Evolutionary conservation across 2,888 invertebrate species (phyloP), one percentile per base, ranked within the genome.

Genomic region (Drosophila incognita): DNA sequence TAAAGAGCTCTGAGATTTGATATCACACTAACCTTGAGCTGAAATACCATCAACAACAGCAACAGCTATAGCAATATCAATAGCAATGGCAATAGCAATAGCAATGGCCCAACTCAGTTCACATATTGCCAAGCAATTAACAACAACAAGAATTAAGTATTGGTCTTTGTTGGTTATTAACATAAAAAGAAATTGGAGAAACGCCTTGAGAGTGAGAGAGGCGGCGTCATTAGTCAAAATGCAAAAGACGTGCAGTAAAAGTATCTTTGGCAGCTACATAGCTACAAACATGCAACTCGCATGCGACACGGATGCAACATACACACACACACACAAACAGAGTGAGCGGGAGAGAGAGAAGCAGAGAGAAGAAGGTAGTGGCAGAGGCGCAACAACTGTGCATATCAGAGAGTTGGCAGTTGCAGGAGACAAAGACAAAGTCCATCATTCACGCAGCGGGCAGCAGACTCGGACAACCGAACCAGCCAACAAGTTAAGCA

Each of bases 361-460:
- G 27, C 27, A 27, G 24, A 18, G 53, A 33, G 38, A 29, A 15
- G n/a, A n/a, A 56, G 53, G 38, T 38, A 10, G 56, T 8, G 29
- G 38, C 49, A 57, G 46, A 64, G 51, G 27, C 36, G 61, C 69
- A 69, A 31, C 58, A 64, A 29, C 77, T 56, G 56, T 56, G 73
- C 54, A 56, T 70, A 70, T 78, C 74, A 78, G 61, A 48, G 66
- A 79, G 74, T 24, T 76, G 79, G 79, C 76, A 88, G 77, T 80
- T 79, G 86, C 83, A 79, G 82, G 75, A 71, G 89, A 84, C 76
- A 76, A 82, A 82, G 81, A 80, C 81, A 81, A 91, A 90, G 91
- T 85, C 91, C 91, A 90, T 90, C 90, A 90, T 81, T 90, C 91
- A 91, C 91, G 75, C 90, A 91, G 91, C 91, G 90, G 90, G 91